Percentiles rank a stretch among this genome's conserved stretches.
These are phyloP conservation scores for Sebastes trivittatus DNA, from an alignment of 2,797 vertebrate genomes.

Conservation along the genomic window DNA sequence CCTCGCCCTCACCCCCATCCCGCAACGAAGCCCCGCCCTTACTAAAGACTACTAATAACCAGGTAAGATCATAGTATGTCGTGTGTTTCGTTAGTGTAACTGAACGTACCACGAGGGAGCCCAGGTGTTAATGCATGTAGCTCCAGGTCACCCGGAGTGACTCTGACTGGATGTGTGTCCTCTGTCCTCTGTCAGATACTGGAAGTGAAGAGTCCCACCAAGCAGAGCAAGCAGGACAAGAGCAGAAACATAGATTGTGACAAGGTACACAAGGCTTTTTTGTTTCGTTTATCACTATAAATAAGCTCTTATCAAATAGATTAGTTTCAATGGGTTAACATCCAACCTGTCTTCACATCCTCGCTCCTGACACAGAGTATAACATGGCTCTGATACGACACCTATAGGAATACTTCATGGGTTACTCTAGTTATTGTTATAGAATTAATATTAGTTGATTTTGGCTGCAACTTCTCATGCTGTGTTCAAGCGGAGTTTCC, in stretches of 20 bases:
- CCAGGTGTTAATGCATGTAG: background rate
- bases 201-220: slow-evolving; percentile 93
- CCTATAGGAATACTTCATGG: background rate
- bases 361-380: background rate
- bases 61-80: slow-evolving; percentile 79
- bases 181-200: slow-evolving; percentile 83
- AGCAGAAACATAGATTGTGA: slow-evolving; percentile 93
- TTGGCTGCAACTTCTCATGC: background rate
- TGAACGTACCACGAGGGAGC: background rate
- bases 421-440: background rate
- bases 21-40: slow-evolving; percentile 86
- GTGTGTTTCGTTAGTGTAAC: background rate
- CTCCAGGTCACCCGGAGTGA: background rate
- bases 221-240: slow-evolving; percentile 92
- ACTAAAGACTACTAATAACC: slow-evolving; percentile 90
- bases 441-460: background rate
- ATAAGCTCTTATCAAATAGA: background rate
- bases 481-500: background rate
- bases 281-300: background rate
- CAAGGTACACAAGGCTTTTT: slow-evolving; percentile 83
- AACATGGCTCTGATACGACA: background rate
- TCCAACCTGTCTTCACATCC: background rate
- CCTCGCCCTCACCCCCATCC: slow-evolving; percentile 84
- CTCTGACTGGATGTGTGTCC: background rate
- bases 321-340: background rate